Evolutionary conservation across 53 echinoderm and acorn worm species (phyloP).

Genomic region (Astropecten irregularis): DNA sequence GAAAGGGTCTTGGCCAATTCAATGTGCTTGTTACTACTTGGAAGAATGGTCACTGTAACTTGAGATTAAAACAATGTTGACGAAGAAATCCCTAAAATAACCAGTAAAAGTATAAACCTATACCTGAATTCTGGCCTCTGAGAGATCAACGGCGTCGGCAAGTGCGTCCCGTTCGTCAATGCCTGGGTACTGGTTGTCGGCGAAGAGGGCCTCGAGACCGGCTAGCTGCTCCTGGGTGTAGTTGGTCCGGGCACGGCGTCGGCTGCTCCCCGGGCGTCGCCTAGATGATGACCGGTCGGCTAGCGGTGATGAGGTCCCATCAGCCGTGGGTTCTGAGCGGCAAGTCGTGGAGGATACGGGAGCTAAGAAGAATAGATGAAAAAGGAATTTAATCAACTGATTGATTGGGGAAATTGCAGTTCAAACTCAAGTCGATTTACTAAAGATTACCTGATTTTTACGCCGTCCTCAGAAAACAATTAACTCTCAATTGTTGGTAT

Average conservation of each 20-base stretch:
- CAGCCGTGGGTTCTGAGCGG: background rate
- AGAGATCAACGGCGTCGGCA: conserved; percentile 63
- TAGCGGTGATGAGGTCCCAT: too few species aligned
- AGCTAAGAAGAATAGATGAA: background rate
- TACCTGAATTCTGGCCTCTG: conserved; percentile 86
- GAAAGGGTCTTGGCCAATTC: too few species aligned
- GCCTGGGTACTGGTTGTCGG: conserved; percentile 71
- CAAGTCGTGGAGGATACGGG: background rate
- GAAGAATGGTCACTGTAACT: too few species aligned
- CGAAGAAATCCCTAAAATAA: too few species aligned
- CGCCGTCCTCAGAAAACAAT: too few species aligned
- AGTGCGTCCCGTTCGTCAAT: conserved; percentile 72
- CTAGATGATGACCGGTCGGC: background rate
- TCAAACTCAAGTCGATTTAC: background rate
- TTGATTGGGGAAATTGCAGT: background rate
- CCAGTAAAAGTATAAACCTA: too few species aligned
- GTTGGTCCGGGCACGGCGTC: conserved; percentile 75
- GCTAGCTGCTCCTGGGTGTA: conserved; percentile 66
- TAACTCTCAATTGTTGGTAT: too few species aligned
- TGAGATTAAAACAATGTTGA: too few species aligned
- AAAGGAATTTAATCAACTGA: background rate
- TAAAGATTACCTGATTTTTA: too few species aligned
- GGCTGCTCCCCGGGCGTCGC: conserved; percentile 5
- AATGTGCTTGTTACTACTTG: too few species aligned
- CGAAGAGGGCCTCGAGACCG: conserved; percentile 69